Conservation (phyloP, 1,140 invertebrate species). For the honey bee (Apis mellifera) region Amel_HAv3.1 CM009935.2:9908501-9909000, state of each 20-base stretch:
- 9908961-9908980: conserved; percentile 58
- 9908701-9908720: background rate
- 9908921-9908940: conserved; percentile 34
- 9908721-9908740: background rate
- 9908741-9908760: background rate
- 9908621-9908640: background rate
- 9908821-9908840: conserved; percentile 17
- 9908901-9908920: conserved; percentile 37
- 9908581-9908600: background rate
- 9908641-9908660: background rate
- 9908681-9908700: background rate
- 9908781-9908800: background rate
- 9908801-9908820: conserved; percentile 21
- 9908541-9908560: background rate
- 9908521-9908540: background rate
- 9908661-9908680: background rate
- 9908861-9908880: conserved; percentile 39
- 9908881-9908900: conserved; percentile 6
- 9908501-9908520: background rate
- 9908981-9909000: conserved; percentile 73
- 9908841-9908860: conserved; percentile 29
- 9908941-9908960: conserved; percentile 60
- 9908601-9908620: background rate
- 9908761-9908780: background rate
- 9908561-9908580: background rate